A percentile compares a stretch with the other conserved stretches of the same genome.
These are phyloP conservation scores for Amblyteles armatorius DNA, from an alignment of 2,888 invertebrate genomes.

Conservation along the genomic window DNA sequence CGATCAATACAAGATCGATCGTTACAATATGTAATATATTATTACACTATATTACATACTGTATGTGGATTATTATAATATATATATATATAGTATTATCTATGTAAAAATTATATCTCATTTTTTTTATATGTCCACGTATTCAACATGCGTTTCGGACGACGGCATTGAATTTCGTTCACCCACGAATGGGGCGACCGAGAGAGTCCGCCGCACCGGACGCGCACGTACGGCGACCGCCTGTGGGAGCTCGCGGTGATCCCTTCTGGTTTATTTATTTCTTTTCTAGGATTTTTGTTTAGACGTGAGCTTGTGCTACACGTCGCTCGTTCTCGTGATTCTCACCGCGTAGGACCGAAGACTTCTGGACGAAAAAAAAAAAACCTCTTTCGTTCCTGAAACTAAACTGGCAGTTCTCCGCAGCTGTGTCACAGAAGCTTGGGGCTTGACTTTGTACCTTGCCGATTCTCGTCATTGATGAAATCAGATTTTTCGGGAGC, in stretches of 20 bases:
- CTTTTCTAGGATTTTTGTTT: conserved; percentile 59
- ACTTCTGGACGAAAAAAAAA: neutral
- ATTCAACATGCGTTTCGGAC: conserved; percentile 67
- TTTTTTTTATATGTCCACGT: conserved; percentile 35
- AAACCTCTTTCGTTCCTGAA: neutral
- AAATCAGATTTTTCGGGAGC: too few species aligned
- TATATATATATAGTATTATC: too few species aligned
- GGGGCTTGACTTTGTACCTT: neutral
- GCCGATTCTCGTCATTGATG: neutral
- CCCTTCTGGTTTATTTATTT: conserved; percentile 56
- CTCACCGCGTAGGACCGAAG: conserved; percentile 19
- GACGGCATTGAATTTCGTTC: conserved; percentile 71
- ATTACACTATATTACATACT: too few species aligned
- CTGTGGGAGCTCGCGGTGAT: conserved; percentile 48
- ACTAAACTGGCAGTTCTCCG: neutral
- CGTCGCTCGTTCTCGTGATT: conserved; percentile 13
- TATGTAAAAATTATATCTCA: neutral
- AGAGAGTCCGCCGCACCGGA: conserved; percentile 53
- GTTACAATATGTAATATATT: too few species aligned
- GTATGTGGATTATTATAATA: too few species aligned
- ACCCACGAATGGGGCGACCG: conserved; percentile 62
- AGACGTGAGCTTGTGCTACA: conserved; percentile 40
- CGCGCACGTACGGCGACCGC: conserved; percentile 62
- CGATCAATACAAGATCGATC: too few species aligned
- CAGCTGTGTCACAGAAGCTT: neutral